Conservation (phyloP, 2,888 invertebrate species). For the Ephialtes manifestator region DNA sequence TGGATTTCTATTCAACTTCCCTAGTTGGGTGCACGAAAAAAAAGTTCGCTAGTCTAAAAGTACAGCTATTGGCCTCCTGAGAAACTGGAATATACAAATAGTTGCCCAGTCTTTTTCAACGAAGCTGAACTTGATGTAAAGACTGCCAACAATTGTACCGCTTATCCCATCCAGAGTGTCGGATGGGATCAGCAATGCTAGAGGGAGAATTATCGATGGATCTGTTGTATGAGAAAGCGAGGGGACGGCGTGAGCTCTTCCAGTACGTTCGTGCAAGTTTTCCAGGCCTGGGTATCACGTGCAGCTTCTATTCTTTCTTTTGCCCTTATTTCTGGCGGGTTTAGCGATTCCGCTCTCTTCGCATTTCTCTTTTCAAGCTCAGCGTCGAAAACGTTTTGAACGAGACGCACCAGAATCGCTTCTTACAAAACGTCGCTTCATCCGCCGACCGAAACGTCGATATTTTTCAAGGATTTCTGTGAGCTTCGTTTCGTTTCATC, state of each 20-base stretch:
- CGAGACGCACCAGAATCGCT: neutral
- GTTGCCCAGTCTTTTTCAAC: neutral
- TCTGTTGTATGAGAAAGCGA: slow-evolving; percentile 8
- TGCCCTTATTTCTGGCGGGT: slow-evolving; percentile 23
- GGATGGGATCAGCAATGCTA: slow-evolving; percentile 24
- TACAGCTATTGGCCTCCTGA: neutral
- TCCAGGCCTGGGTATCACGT: slow-evolving; percentile 9
- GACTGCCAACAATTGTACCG: slow-evolving; percentile 3
- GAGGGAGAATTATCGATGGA: slow-evolving; percentile 38
- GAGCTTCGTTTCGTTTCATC: neutral
- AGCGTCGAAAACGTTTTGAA: slow-evolving; percentile 13
- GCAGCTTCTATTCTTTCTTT: slow-evolving; percentile 22
- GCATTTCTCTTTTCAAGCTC: slow-evolving; percentile 11
- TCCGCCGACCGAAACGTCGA: slow-evolving; percentile 3
- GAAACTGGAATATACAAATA: neutral
- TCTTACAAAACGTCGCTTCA: neutral
- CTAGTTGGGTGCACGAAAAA: no score
- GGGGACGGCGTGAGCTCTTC: neutral
- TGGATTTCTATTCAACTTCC: no score
- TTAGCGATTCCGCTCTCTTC: slow-evolving; percentile 22
- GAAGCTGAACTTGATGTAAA: neutral
- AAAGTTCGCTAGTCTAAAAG: neutral
- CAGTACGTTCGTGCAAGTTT: slow-evolving; percentile 23
- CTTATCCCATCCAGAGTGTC: slow-evolving; percentile 4
- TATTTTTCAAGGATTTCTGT: slow-evolving; percentile 23